phyloP scores from a whole-genome alignment of 2,113 vertebrate species.

The Dipodomys merriami region DNA sequence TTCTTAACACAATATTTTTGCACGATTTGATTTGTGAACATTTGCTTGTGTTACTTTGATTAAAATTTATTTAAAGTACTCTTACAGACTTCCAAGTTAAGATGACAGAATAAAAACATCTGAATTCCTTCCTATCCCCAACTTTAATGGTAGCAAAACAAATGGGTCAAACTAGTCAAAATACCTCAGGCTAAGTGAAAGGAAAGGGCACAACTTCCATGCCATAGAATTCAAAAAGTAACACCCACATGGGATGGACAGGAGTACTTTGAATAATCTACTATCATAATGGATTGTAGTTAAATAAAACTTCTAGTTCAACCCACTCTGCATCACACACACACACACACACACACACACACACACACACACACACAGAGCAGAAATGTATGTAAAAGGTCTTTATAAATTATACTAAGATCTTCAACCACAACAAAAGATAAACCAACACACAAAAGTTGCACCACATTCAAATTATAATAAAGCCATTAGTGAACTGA shows the following conservation, averaged over 20 bases:
- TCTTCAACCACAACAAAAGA: background rate
- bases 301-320: background rate
- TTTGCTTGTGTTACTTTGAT: slow-evolving; percentile 77
- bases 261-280: background rate
- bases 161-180: slow-evolving; percentile 61
- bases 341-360: background rate
- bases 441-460: slow-evolving; percentile 11
- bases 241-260: background rate
- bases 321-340: background rate
- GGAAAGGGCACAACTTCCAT: slow-evolving; percentile 6
- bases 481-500: no score
- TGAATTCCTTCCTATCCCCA: slow-evolving; percentile 52
- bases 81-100: slow-evolving; percentile 64
- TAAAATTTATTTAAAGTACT: slow-evolving; percentile 74
- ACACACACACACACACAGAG: background rate
- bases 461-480: background rate
- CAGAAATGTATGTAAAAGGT: background rate
- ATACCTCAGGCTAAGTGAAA: slow-evolving; percentile 50
- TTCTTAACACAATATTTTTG: slow-evolving; percentile 76
- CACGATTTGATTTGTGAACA: slow-evolving; percentile 75
- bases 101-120: slow-evolving; percentile 63
- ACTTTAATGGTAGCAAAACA: slow-evolving; percentile 57
- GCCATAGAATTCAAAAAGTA: slow-evolving; percentile 28
- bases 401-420: background rate
- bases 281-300: background rate